Conservation (phyloP, 1,140 invertebrate species). For the Drosophila novamexicana region DNA sequence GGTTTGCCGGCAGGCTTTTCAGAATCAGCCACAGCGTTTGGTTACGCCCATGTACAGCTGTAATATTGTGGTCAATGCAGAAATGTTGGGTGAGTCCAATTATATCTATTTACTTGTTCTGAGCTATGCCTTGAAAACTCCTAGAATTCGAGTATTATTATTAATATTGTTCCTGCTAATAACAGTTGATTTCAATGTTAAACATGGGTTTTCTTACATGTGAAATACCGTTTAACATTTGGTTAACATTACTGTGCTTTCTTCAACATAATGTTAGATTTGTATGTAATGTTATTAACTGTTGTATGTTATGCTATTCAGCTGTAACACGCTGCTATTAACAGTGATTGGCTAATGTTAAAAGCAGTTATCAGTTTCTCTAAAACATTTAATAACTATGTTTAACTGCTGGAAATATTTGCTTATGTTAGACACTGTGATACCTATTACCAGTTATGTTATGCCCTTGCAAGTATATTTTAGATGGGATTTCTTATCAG, state of each 20-base stretch:
- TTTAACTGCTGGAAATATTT: neutral
- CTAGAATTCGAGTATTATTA: no score
- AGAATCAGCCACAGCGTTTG: slow-evolving; percentile 94
- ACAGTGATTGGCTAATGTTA: neutral
- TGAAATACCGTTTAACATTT: no score
- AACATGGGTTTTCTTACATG: neutral
- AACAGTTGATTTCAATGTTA: neutral
- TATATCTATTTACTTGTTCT: neutral
- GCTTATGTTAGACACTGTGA: no score
- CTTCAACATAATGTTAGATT: no score
- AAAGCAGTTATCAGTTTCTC: neutral
- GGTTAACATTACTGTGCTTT: no score
- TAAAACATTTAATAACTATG: neutral
- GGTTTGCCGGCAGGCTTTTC: slow-evolving; percentile 94
- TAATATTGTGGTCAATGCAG: slow-evolving; percentile 95
- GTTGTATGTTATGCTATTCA: neutral
- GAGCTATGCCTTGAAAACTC: no score
- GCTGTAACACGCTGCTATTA: neutral
- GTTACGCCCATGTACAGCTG: slow-evolving; percentile 99
- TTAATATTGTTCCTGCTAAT: neutral
- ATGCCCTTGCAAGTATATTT: no score
- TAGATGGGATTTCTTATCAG: no score
- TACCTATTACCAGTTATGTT: no score
- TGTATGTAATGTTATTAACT: no score
- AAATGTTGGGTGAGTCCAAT: slow-evolving; percentile 94